phyloP scores from a whole-genome alignment of 2,797 vertebrate genomes.

The Gadopsis marmoratus region DNA sequence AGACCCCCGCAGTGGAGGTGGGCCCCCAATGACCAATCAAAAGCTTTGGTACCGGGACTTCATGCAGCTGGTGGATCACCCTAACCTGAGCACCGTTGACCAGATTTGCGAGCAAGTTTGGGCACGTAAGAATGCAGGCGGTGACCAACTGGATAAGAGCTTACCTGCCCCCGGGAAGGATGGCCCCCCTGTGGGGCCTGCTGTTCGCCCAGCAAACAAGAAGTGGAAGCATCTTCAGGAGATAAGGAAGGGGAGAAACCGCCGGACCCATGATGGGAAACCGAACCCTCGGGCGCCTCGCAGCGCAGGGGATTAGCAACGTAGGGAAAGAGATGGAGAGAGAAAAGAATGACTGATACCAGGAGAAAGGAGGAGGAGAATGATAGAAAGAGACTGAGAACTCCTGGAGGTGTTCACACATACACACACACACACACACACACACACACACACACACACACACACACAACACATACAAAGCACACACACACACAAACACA shows the following conservation, averaged over 20 bases:
- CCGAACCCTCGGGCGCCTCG: constrained; percentile 90
- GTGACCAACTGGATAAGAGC: constrained; percentile 75
- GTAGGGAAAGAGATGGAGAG: constrained; percentile 36
- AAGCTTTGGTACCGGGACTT: constrained; percentile 98
- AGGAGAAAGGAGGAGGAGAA: constrained; percentile 53
- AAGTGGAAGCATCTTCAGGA: constrained; percentile 90
- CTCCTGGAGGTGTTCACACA: constrained; percentile 68
- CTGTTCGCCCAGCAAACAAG: constrained; percentile 79
- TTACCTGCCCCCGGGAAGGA: constrained; percentile 61
- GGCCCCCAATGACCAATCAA: constrained; percentile 74
- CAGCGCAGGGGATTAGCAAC: constrained; percentile 86
- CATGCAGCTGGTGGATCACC: constrained; percentile 95
- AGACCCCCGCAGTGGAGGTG: constrained; percentile 74
- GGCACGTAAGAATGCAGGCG: constrained; percentile 83
- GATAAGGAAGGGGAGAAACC: constrained; percentile 89
- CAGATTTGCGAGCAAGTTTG: constrained; percentile 92
- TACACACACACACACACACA: constrained; percentile 38
- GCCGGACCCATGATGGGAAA: constrained; percentile 90
- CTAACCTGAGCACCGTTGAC: constrained; percentile 88
- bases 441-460: constrained; percentile 29
- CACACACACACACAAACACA: constrained; percentile 36
- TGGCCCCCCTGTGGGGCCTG: constrained; percentile 53
- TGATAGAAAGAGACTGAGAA: constrained; percentile 64
- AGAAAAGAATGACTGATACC: constrained; percentile 69
- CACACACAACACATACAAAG: constrained; percentile 28